Conservation (phyloP, 2,113 vertebrate species). For the Myocastor coypus region DNA sequence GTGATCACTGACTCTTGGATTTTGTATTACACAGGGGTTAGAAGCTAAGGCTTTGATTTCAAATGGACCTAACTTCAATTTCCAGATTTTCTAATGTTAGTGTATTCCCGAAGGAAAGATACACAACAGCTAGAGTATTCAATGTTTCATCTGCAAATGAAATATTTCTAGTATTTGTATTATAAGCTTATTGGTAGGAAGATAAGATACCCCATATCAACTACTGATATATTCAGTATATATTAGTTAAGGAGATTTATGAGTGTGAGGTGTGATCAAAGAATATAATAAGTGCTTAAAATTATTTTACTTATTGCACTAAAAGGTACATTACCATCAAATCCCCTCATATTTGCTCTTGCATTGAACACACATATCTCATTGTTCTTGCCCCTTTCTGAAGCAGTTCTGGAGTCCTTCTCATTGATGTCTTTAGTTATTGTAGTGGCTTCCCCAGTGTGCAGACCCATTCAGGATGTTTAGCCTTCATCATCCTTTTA, state of each 20-base stretch:
- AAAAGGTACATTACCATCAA: not conserved
- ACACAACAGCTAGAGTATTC: not conserved
- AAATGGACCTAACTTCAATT: constrained; percentile 37
- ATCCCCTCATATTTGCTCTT: not conserved
- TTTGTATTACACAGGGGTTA: not conserved
- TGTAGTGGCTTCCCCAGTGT: not conserved
- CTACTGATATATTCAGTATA: not conserved
- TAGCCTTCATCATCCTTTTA: not conserved
- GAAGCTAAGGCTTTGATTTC: constrained; percentile 2
- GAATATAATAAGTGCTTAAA: not conserved
- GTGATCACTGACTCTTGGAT: not conserved
- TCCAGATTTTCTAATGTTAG: constrained; percentile 6
- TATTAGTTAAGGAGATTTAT: not conserved
- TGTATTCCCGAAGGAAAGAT: not conserved
- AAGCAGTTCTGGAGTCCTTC: not conserved
- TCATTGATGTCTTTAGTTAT: not conserved
- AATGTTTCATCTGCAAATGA: constrained; percentile 30
- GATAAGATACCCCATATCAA: not conserved
- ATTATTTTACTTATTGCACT: not conserved
- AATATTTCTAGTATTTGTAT: constrained; percentile 4
- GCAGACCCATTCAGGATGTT: not conserved
- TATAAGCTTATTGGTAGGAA: not conserved
- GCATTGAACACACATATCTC: not conserved
- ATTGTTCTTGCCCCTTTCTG: not conserved
- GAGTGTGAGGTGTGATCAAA: too few species aligned